Evolutionary conservation across 2,797 vertebrate genomes (phyloP), one percentile per base, ranked within the genome.

Genomic region (Fistularia tabacaria): DNA sequence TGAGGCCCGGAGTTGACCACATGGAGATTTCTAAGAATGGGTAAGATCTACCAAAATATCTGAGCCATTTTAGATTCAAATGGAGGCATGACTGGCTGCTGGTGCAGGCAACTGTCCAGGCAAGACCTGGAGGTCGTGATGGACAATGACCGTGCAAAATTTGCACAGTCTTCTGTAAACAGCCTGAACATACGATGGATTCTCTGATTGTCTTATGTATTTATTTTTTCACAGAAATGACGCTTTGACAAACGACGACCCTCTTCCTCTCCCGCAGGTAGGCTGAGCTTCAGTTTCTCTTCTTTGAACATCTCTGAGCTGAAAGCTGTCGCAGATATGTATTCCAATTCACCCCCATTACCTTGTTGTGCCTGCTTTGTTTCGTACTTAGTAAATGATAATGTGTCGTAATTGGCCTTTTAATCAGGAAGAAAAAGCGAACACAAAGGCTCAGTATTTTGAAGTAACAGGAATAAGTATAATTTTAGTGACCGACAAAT

Each of bases 1-100:
- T 90, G 43, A 87, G 64, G 85, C 48, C 74, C 50, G 77, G 40
- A 81, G 59, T 62, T 39, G 85, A 86, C 54, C 79, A 75, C 77
- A 90, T 88, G 89, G 92, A 92, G 58, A 60, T 76, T n/a, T 69
- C 85, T 15, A 74, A 87, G 58, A 84, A 89, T 80, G 87, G 92
- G 95, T 97, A 84, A 89, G 66, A 10, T 46, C 11, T 57, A 45
- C 42, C 1, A 51, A 41, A 39, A 57, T 45, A 11, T 25, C 25
- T 25, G 25, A 25, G 2, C 25, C 25, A 25, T 25, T 25, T 38
- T 13, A 45, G 38, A 6, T 47, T 61, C 2, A n/a, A 7, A 11
- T 10, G 12, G n/a, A n/a, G 12, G 6, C 7, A 6, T 44, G 43
- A 44, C 13, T 1, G 43, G n/a, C 6, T 14, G 11, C 43, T 45